phyloP scores from a whole-genome alignment of 2,797 vertebrate species.

The Enteromius viviparus region DNA sequence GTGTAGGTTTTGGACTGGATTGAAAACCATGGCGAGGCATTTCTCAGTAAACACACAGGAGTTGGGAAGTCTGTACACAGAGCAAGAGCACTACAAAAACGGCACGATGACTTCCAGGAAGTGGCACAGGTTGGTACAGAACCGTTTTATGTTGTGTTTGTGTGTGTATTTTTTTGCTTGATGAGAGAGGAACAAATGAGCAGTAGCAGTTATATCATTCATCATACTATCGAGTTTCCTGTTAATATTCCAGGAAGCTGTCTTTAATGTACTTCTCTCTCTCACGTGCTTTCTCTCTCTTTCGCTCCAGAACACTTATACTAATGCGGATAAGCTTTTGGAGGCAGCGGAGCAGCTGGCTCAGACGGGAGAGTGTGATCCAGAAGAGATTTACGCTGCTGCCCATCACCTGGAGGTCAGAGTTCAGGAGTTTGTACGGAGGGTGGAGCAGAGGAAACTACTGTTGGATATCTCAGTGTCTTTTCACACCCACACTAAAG shows the following conservation, averaged over 20 bases:
- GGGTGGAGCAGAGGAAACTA: conserved; percentile 95
- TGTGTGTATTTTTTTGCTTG: conserved; percentile 15
- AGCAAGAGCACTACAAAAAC: conserved; percentile 93
- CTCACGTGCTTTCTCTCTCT: background rate
- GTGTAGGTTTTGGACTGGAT: conserved; percentile 93
- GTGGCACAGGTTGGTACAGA: conserved; percentile 58
- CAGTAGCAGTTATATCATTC: background rate
- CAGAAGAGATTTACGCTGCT: conserved; percentile 89
- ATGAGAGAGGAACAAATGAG: background rate
- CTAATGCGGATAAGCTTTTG: conserved; percentile 70
- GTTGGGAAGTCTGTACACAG: conserved; percentile 95
- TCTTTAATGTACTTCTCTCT: background rate
- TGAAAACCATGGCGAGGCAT: conserved; percentile 96
- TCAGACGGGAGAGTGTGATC: conserved; percentile 88
- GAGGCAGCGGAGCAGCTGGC: conserved; percentile 89
- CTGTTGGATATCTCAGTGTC: conserved; percentile 96
- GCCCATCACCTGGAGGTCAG: conserved; percentile 84
- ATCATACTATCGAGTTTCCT: conserved; percentile 1
- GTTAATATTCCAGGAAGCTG: background rate
- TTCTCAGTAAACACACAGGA: conserved; percentile 96
- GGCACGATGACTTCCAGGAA: conserved; percentile 93
- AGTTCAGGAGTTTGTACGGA: conserved; percentile 90
- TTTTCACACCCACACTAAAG: conserved; percentile 98
- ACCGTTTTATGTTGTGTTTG: conserved; percentile 33
- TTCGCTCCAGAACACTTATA: conserved; percentile 59